Percentiles rank a stretch among this genome's conserved stretches.
Conservation (phyloP, 2,113 vertebrate species). For the Sula dactylatra region DNA sequence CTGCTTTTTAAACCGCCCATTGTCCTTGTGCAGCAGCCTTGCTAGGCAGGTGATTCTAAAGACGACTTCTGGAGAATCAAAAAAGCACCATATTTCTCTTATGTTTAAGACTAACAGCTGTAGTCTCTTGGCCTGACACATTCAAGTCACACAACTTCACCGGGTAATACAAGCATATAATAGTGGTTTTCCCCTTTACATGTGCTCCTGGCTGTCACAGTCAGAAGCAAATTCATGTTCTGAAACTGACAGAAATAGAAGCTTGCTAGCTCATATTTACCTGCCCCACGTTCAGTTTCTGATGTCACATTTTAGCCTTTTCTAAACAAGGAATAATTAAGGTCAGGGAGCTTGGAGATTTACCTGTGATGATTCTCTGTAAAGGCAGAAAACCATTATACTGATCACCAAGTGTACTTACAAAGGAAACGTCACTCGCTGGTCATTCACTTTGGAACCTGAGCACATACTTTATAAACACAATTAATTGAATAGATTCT, state of each 20-base stretch:
- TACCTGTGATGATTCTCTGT: neutral
- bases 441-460: neutral
- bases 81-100: neutral
- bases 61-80: neutral
- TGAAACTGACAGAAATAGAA: neutral
- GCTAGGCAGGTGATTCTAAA: neutral
- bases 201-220: neutral
- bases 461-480: neutral
- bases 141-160: neutral
- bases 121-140: neutral
- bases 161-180: neutral
- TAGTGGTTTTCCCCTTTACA: neutral
- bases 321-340: neutral
- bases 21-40: neutral
- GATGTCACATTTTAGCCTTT: neutral
- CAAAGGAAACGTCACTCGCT: neutral
- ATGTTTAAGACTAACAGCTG: neutral
- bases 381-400: neutral
- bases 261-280: neutral
- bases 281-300: neutral
- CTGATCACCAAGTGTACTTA: neutral
- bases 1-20: neutral
- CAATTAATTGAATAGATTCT: neutral
- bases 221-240: neutral
- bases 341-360: neutral